Conservation (phyloP, 2,888 invertebrate species). For the Tenthredo livida region DNA sequence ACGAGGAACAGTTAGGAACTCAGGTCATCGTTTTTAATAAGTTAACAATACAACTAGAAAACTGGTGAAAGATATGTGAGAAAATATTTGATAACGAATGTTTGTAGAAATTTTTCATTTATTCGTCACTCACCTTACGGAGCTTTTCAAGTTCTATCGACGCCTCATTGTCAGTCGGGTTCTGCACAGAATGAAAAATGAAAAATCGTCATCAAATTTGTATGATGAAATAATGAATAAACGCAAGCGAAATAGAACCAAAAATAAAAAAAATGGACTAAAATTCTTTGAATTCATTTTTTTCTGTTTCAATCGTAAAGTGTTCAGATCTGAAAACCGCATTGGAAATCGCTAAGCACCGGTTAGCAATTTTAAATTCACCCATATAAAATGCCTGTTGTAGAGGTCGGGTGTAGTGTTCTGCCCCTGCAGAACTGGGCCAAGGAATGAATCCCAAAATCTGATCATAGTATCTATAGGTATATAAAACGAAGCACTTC, state of each 20-base stretch:
- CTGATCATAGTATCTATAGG: background rate
- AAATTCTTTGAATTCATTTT: background rate
- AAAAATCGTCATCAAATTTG: constrained; percentile 45
- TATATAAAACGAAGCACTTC: background rate
- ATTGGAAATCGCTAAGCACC: constrained; percentile 1
- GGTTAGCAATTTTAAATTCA: background rate
- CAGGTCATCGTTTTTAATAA: constrained; percentile 2
- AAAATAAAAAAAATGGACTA: background rate
- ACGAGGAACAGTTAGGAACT: constrained; percentile 24
- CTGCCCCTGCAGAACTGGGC: constrained; percentile 24
- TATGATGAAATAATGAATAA: background rate
- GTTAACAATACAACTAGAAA: background rate
- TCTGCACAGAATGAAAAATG: constrained; percentile 61
- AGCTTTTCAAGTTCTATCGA: constrained; percentile 68
- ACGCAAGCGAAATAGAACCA: background rate
- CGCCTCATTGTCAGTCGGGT: constrained; percentile 58
- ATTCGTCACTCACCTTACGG: constrained; percentile 67
- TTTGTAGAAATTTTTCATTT: background rate
- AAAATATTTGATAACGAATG: background rate
- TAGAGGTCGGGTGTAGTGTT: background rate
- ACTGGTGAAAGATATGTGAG: background rate
- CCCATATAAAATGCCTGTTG: background rate
- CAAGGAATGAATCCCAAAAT: constrained; percentile 27
- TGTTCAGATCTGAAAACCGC: background rate
- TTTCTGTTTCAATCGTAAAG: background rate